These are phyloP conservation scores for Camptogramma bilineatum DNA, from an alignment of 2,888 invertebrate species.

Conservation along the genomic window DNA sequence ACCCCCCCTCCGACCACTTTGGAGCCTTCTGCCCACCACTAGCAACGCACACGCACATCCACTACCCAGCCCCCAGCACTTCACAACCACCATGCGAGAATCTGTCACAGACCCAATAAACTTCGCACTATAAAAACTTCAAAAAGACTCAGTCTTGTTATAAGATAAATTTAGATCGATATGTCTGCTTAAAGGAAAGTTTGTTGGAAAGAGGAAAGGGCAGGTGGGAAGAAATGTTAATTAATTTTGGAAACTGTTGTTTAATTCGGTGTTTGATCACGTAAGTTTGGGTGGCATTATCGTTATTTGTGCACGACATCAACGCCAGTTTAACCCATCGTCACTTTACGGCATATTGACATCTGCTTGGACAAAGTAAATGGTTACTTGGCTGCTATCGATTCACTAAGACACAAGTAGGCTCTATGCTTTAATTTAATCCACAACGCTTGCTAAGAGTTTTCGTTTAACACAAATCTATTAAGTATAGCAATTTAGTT, in stretches of 20 bases:
- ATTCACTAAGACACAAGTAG: constrained; percentile 39
- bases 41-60: constrained; percentile 80
- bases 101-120: constrained; percentile 18
- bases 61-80: constrained; percentile 52
- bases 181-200: constrained; percentile 62
- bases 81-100: constrained; percentile 37
- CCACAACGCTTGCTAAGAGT: not conserved
- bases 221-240: constrained; percentile 46
- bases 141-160: constrained; percentile 69
- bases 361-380: constrained; percentile 36
- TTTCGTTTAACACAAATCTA: not conserved
- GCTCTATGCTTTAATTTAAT: not conserved
- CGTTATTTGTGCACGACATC: constrained; percentile 36
- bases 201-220: constrained; percentile 42
- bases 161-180: constrained; percentile 66
- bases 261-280: constrained; percentile 40
- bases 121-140: constrained; percentile 39
- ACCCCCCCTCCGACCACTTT: constrained; percentile 91
- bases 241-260: constrained; percentile 45
- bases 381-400: constrained; percentile 48
- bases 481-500: no score
- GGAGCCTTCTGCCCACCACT: constrained; percentile 76
- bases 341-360: constrained; percentile 30
- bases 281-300: constrained; percentile 44
- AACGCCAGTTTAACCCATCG: constrained; percentile 56